A percentile compares a stretch with the other conserved stretches of the same genome.
These are phyloP conservation scores for Melanargia galathea DNA, from an alignment of 2,888 invertebrate species.

Conservation along the genomic window DNA sequence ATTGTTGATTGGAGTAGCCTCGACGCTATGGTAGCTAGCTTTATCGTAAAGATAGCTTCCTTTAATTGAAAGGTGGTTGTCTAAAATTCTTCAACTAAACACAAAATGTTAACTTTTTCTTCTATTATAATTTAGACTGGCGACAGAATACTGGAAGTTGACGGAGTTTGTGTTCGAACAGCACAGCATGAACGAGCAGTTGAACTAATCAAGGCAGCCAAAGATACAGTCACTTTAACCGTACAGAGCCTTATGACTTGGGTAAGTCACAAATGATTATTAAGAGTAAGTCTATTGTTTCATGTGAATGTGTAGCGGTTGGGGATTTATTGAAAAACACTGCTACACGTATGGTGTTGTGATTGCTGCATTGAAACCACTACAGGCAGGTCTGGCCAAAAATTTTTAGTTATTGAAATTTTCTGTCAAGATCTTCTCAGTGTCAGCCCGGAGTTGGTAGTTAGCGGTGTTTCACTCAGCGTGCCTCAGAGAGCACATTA, in stretches of 20 bases:
- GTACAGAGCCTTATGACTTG: conserved; percentile 89
- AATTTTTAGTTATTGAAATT: too few species aligned
- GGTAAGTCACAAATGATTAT: conserved; percentile 76
- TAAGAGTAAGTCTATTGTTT: not conserved
- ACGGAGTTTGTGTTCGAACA: conserved; percentile 93
- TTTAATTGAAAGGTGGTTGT: not conserved
- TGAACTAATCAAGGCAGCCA: conserved; percentile 94
- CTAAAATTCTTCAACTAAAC: not conserved
- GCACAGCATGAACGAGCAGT: conserved; percentile 97
- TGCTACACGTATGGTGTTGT: too few species aligned
- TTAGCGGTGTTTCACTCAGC: too few species aligned
- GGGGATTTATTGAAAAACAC: too few species aligned
- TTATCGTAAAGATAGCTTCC: not conserved
- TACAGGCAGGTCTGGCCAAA: too few species aligned
- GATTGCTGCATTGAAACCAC: too few species aligned
- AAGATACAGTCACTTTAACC: conserved; percentile 93
- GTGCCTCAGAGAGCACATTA: too few species aligned
- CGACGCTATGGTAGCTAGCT: not conserved
- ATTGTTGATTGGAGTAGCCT: too few species aligned
- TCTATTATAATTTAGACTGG: conserved; percentile 84
- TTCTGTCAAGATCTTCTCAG: too few species aligned
- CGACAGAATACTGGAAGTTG: conserved; percentile 94
- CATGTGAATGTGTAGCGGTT: too few species aligned
- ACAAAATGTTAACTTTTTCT: not conserved
- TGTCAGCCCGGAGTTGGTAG: too few species aligned